Evolutionary conservation across 2,888 invertebrate species (phyloP).

Genomic region (Drosophila kuntzei): DNA sequence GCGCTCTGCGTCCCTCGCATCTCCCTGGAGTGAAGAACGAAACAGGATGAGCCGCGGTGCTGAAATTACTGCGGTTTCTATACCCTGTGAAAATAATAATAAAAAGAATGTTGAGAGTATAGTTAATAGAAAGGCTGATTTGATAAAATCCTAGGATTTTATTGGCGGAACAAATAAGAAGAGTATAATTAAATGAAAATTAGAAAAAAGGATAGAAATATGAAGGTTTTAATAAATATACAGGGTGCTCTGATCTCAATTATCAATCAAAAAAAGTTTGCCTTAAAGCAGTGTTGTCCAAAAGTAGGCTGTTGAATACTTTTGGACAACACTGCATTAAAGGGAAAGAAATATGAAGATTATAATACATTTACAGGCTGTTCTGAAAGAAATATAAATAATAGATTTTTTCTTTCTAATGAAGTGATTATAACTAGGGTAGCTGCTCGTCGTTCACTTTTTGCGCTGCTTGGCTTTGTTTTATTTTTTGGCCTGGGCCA

Average conservation of each 20-base stretch:
- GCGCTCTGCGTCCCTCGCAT: constrained; percentile 30
- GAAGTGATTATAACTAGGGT: constrained; percentile 17
- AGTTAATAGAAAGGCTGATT: neutral
- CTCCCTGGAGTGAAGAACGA: constrained; percentile 9
- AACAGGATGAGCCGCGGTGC: constrained; percentile 71
- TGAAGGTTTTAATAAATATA: neutral
- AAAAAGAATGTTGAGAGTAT: neutral
- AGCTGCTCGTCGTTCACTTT: neutral
- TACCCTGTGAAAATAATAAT: constrained; percentile 21
- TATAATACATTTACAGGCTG: too few species aligned
- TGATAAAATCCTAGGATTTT: neutral
- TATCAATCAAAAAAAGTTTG: too few species aligned
- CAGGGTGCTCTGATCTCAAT: too few species aligned
- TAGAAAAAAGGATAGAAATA: neutral
- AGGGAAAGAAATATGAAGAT: too few species aligned
- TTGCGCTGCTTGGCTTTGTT: neutral
- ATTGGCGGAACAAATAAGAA: neutral
- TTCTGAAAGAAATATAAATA: too few species aligned
- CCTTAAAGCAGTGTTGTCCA: too few species aligned
- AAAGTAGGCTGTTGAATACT: too few species aligned
- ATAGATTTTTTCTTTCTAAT: neutral
- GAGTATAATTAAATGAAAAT: neutral
- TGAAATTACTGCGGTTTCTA: constrained; percentile 67
- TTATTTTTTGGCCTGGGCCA: constrained; percentile 47
- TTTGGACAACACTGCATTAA: too few species aligned